Conservation (phyloP, 2,113 vertebrate genomes). For the Nesogale talazaci region DNA sequence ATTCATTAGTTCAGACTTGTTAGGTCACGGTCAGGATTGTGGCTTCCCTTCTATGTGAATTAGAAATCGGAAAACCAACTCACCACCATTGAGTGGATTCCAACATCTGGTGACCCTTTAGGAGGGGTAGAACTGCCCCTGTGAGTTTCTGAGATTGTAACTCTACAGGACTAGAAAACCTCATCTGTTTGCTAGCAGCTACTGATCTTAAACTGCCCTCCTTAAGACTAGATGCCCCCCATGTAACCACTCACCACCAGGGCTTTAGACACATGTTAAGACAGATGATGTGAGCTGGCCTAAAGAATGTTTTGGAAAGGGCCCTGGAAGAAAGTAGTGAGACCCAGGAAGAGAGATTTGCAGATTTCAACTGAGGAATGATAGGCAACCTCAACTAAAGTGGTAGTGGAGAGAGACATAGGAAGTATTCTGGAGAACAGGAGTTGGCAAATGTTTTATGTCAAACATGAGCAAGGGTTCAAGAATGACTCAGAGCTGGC, state of each 20-base stretch:
- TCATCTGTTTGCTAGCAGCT: no score
- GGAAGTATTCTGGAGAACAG: not conserved
- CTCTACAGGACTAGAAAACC: no score
- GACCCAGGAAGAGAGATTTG: not conserved
- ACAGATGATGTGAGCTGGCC: not conserved
- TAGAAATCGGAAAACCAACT: not conserved
- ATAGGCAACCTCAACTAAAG: not conserved
- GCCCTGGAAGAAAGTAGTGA: not conserved
- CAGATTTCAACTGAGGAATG: not conserved
- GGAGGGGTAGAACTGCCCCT: no score
- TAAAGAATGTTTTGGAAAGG: slow-evolving; percentile 34
- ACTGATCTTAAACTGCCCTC: no score
- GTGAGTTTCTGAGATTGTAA: no score
- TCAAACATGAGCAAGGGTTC: slow-evolving; percentile 10
- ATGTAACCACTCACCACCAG: no score
- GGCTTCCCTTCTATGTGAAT: not conserved
- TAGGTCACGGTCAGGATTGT: not conserved
- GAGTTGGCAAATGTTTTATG: not conserved
- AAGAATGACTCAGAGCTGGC: slow-evolving; percentile 8
- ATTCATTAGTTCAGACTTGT: not conserved
- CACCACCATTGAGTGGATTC: not conserved
- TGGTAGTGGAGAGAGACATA: not conserved
- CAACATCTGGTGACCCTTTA: no score
- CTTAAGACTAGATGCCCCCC: no score
- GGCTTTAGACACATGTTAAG: not conserved